Evolutionary conservation across 2,797 vertebrate genomes (phyloP).

Genomic region (Silurus aristotelis): DNA sequence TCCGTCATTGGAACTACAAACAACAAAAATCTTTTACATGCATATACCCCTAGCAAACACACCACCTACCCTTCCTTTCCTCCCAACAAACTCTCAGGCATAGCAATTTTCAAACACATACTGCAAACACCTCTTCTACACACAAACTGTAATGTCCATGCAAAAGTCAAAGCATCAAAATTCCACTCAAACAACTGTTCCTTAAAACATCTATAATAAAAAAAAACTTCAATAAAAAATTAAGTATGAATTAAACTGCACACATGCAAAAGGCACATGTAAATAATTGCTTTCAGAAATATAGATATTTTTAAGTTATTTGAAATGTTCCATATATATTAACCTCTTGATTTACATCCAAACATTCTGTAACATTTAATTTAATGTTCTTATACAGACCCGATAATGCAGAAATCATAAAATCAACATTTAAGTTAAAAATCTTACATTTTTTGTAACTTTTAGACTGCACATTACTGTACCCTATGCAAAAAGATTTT

Average conservation of each 20-base stretch:
- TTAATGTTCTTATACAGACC: not conserved
- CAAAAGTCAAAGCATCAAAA: not conserved
- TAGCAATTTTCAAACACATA: not conserved
- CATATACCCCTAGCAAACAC: not conserved
- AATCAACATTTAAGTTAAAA: not conserved
- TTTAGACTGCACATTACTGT: not conserved
- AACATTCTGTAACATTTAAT: not conserved
- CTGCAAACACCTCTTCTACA: not conserved
- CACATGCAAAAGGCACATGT: not conserved
- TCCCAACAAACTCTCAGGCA: constrained; percentile 42
- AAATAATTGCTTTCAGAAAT: not conserved
- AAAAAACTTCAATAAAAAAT: not conserved
- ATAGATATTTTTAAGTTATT: not conserved
- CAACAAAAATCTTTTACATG: not conserved
- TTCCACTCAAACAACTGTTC: not conserved
- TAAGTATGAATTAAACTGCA: not conserved
- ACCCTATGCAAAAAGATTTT: not conserved
- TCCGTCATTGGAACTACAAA: constrained; percentile 35
- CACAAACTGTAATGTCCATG: not conserved
- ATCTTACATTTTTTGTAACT: not conserved
- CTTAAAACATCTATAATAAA: no score
- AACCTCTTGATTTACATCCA: not conserved
- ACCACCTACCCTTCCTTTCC: not conserved
- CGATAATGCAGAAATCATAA: not conserved
- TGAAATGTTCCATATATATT: not conserved